phyloP scores from a whole-genome alignment of 2,888 invertebrate genomes.

The Sthenelais limicola region DNA sequence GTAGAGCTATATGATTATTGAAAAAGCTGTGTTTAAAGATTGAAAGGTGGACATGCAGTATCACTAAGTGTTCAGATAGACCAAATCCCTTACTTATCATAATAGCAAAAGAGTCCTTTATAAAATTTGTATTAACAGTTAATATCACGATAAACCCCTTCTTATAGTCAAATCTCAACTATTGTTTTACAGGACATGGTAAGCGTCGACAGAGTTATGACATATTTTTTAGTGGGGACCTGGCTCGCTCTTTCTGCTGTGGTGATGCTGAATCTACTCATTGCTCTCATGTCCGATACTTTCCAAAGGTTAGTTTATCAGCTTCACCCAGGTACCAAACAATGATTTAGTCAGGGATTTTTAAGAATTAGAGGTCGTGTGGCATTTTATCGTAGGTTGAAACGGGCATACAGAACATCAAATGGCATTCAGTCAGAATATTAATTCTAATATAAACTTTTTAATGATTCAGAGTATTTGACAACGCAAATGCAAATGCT shows the following conservation, averaged over 20 bases:
- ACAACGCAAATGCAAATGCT: conserved; percentile 71
- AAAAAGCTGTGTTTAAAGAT: too few species aligned
- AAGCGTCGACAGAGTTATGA: conserved; percentile 64
- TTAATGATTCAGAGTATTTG: conserved; percentile 70
- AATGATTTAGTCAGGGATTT: too few species aligned
- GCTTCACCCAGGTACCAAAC: neutral
- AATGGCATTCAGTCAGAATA: too few species aligned
- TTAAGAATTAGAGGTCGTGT: too few species aligned
- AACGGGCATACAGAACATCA: too few species aligned
- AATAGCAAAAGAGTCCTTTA: neutral
- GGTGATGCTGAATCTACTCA: conserved; percentile 69
- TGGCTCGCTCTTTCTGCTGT: conserved; percentile 70
- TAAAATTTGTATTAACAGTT: neutral
- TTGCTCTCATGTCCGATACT: conserved; percentile 70
- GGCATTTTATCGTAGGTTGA: too few species aligned
- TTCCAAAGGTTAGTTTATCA: conserved; percentile 64
- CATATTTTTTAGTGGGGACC: conserved; percentile 64
- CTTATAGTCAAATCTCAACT: neutral
- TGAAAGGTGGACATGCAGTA: too few species aligned
- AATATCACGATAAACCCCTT: neutral
- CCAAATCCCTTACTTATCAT: too few species aligned
- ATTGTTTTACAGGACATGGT: conserved; percentile 57
- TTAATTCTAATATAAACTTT: too few species aligned
- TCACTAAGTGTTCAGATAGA: too few species aligned
- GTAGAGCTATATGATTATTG: too few species aligned